phyloP scores from a whole-genome alignment of 2,113 vertebrate species.

The Oriolus oriolus region DNA sequence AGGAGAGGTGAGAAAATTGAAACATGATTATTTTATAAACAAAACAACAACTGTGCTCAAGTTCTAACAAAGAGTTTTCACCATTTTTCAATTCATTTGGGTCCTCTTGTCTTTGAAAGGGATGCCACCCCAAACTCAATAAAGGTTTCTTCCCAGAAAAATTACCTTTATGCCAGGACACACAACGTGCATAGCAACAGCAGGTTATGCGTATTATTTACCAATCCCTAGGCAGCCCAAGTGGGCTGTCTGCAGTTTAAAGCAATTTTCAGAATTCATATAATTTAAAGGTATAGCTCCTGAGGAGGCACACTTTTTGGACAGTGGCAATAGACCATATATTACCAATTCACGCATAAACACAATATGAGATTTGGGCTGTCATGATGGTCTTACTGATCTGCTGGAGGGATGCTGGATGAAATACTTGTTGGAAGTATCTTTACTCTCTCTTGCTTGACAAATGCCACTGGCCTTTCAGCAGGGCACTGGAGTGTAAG shows the following conservation, averaged over 20 bases:
- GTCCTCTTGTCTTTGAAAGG: not conserved
- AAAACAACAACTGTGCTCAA: not conserved
- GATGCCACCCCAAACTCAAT: not conserved
- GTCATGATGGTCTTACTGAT: not conserved
- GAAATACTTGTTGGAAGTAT: not conserved
- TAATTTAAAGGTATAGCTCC: not conserved
- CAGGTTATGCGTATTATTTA: not conserved
- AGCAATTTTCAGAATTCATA: not conserved
- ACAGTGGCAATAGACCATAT: not conserved
- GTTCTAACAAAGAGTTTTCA: not conserved
- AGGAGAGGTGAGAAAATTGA: not conserved
- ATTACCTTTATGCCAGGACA: not conserved
- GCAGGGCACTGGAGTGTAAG: not conserved
- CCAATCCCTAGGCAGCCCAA: not conserved
- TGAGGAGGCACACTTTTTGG: not conserved
- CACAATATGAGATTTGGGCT: not conserved
- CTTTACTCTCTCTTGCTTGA: not conserved
- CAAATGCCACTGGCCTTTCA: not conserved
- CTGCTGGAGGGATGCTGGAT: not conserved
- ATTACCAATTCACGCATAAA: not conserved
- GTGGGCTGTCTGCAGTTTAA: not conserved
- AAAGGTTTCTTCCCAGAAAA: not conserved
- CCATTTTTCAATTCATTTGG: not conserved
- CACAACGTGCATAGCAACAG: not conserved
- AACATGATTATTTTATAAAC: slow-evolving; percentile 13